Base-by-base conservation (phyloP, 2,113 vertebrate species). In the Entosphenus tridentatus region DNA sequence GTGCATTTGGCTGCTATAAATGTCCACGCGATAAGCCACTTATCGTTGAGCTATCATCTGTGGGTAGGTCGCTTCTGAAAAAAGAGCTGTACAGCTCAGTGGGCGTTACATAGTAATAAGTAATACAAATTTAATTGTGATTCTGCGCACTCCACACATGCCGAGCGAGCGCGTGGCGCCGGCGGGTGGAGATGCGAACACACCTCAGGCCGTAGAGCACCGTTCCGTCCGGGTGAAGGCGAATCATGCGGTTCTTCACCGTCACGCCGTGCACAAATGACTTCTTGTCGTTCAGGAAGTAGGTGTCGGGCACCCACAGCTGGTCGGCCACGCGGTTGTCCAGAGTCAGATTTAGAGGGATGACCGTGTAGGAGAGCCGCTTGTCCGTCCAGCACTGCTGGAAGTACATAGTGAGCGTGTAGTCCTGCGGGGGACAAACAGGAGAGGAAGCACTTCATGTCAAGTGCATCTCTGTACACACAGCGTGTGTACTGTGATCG, bases 371-470 rank as follows among this genome's bases (percentile, higher is more conserved):
- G 0, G 89, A 86, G 76, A 98, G 79, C 39, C 93, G 87, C 71
- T 91, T 87, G 74, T 96, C 93, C 73, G 85, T 80, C 93, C 93
- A 98, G 72, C 89, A 95, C 79, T 96, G 93, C 78, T 96, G 89
- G 77, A 98, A 92, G 82, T 93, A 88, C 89, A 96, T 91, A 18
- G 89, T 95, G 83, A 98, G 87, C 69, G 89, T 95, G 67, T 95
- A 97, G 80, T 96, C 90, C 93, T 97, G 78, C 8, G 12, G 39
- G 39, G 39, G 39, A 39, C 39, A 39, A 39, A 39, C 39, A 5
- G 39, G 39, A 39, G 39, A 39, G 39, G 4, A 5, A 39, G 39
- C 39, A 39, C 39, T 39, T 39, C 4, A 39, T 39, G 39, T 39
- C 39, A 39, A 39, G 39, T 39, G 39, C 39, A 39, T 39, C 39